Base-by-base conservation (phyloP, 2,113 vertebrate genomes). In the Scophthalmus maximus region DNA sequence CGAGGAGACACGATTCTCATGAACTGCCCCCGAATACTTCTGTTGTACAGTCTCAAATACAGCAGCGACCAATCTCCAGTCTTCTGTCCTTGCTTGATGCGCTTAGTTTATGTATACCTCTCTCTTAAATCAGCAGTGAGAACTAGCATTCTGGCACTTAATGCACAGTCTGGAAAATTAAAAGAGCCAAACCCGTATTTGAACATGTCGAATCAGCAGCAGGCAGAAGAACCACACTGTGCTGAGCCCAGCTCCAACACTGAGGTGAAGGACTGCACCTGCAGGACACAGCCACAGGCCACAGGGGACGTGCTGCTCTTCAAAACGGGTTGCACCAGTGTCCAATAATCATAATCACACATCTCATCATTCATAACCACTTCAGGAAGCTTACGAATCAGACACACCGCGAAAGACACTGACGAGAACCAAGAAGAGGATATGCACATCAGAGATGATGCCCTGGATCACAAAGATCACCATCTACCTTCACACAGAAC, bases 401-500 rank as follows among this genome's bases (percentile, higher is more conserved):
- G 11, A 47, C 3, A 29, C 42, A 36, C 64, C 6, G 9, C 17
- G 40, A 1, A 10, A 26, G 4, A 3, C 2, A 58, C 44, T 50
- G 25, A 14, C 2, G 1, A n/a, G 30, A 22, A 17, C 4, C 12
- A 25, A 27, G 3, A 44, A 8, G 4, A 68, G 14, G 1, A 6
- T 50, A 2, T 22, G n/a, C 56, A 56, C 26, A 50, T n/a, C 8
- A 12, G 18, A 44, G 34, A 40, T 1, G 10, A 34, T 20, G 7
- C 18, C n/a, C 30, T 42, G 0, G 3, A n/a, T 32, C 9, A 17
- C 20, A 55, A 49, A 50, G 34, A 46, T 22, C 23, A 36, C 3
- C 42, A 26, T 23, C 79, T 88, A 90, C 91, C 89, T 91, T 91
- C 87, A 64, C 34, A 79, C 59, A 89, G 22, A 78, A 90, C 62